Base-by-base conservation (phyloP, 1,140 invertebrate species). In the Euwallacea fornicatus region DNA sequence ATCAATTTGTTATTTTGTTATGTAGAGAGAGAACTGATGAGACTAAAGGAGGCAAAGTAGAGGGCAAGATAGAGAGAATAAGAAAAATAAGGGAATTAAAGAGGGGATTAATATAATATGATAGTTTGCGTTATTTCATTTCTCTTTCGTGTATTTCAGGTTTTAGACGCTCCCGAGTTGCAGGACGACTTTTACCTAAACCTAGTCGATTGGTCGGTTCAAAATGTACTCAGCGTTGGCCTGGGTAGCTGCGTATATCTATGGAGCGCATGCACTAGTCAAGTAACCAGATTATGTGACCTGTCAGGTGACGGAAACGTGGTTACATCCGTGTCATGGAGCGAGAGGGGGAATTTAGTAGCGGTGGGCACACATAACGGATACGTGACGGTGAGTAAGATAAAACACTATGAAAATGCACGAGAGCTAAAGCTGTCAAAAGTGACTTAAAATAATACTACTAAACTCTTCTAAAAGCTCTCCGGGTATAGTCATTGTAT, bases 171-270 rank as follows among this genome's bases (percentile, higher is more conserved):
- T 0, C 98, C 98, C 0, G 98, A 99, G 83, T 83, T 99, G 33
- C 97, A 99, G 83, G 98, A 99, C 83, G 98, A 99, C 83, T 99
- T 99, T 83, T 99, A 99, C 82, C 83, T 99, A 41, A 99, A 99
- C 83, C 85, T 99, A 67, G 98, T 99, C 7, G 98, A 99, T 83
- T 99, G 98, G 98, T 99, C 97, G 1, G 96, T 95, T 7, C 96
- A 98, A 82, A 99, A 99, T 84, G 96, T 99, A 7, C 87, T 99
- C 16, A 97, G 96, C 81, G 98, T 99, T n/a, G 98, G 98, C 0
- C 84, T 99, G 0, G 97, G 96, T 8, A 96, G 94, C 73, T 98
- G 97, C 83, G 98, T 99, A 2, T 99, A 99, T 84, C 83, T 99
- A 50, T 99, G 98, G 98, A 98, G 96, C 77, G 98, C 98, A 0